Evolutionary conservation across 2,113 vertebrate genomes (phyloP).

Genomic region (Lamprologus callipterus): DNA sequence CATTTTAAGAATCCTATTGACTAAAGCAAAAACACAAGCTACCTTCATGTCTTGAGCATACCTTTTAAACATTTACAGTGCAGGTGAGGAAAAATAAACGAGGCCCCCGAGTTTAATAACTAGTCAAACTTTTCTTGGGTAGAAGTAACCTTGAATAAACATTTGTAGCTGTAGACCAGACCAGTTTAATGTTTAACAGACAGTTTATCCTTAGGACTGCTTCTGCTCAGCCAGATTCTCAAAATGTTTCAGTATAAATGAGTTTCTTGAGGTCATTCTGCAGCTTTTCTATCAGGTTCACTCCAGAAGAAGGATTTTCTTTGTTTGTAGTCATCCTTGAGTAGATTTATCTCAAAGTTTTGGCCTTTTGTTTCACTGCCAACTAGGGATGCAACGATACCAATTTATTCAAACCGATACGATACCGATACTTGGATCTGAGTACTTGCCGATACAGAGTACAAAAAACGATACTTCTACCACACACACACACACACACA

Average conservation of each 20-base stretch:
- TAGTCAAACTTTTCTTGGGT: neutral
- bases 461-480: no score
- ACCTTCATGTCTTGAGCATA: neutral
- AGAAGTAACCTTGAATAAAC: neutral
- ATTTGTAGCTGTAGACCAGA: neutral
- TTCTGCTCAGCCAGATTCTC: neutral
- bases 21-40: neutral
- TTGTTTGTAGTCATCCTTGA: neutral
- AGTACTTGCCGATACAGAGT: no score
- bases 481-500: no score
- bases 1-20: neutral
- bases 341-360: neutral
- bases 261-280: neutral
- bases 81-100: neutral
- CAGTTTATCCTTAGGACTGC: neutral
- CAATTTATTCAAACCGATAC: no score
- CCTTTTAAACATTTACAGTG: neutral
- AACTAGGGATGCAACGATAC: no score
- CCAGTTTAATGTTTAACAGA: neutral
- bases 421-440: no score
- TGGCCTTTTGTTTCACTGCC: neutral
- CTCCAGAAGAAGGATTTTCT: neutral
- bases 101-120: neutral
- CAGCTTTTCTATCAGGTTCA: neutral
- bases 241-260: neutral